These are phyloP conservation scores for Percina caprodes DNA, from an alignment of 2,113 vertebrate genomes.

Conservation along the genomic window DNA sequence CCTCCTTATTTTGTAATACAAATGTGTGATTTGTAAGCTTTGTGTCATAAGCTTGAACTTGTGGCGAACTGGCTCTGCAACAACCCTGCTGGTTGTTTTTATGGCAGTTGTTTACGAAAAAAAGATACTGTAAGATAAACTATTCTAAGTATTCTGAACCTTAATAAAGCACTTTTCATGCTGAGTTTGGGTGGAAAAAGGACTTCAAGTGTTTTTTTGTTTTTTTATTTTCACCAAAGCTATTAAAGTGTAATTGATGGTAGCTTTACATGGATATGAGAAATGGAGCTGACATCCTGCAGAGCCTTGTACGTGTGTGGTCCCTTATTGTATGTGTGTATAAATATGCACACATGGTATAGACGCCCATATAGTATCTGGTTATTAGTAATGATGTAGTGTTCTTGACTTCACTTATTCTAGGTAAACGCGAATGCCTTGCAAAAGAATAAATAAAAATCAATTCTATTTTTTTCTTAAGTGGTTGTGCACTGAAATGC, in stretches of 20 bases:
- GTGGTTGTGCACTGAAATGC: conserved; percentile 22
- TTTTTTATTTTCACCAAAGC: conserved; percentile 79
- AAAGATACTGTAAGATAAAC: conserved; percentile 46
- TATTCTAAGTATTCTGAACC: conserved; percentile 60
- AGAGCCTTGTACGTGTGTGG: conserved; percentile 65
- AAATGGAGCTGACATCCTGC: conserved; percentile 63
- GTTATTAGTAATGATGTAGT: conserved; percentile 69
- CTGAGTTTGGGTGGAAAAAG: conserved; percentile 49
- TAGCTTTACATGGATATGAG: conserved; percentile 67
- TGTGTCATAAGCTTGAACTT: conserved; percentile 27
- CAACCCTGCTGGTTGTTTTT: conserved; percentile 13
- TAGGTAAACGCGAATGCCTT: conserved; percentile 79
- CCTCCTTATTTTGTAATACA: conserved; percentile 43
- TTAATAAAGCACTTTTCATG: conserved; percentile 76
- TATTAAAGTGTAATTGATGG: conserved; percentile 75
- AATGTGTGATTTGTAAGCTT: conserved; percentile 53
- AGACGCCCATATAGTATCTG: conserved; percentile 70
- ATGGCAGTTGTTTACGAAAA: conserved; percentile 40
- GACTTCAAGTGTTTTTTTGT: conserved; percentile 8
- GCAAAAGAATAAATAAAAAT: conserved; percentile 71
- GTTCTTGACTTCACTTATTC: conserved; percentile 71
- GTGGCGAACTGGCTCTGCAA: conserved; percentile 37
- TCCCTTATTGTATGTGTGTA: conserved; percentile 35
- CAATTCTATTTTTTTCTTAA: conserved; percentile 58
- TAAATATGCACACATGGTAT: conserved; percentile 58